Base-by-base conservation (phyloP, 2,888 invertebrate genomes). In the Unio delphinus region DNA sequence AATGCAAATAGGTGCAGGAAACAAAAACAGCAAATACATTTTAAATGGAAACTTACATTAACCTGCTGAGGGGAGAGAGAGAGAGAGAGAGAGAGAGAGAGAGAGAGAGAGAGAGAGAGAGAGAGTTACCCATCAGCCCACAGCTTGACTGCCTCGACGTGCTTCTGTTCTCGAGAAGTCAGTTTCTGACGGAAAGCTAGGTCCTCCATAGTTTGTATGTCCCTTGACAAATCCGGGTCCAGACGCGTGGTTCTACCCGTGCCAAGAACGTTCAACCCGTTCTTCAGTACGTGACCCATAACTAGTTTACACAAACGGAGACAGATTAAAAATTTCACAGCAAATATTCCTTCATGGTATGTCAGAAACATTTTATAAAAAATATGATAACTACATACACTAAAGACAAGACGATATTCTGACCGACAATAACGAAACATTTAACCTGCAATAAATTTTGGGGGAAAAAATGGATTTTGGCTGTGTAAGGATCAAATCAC, bases 241-340 rank as follows among this genome's bases (percentile, higher is more conserved):
- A 86, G 74, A 20, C 78, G 68, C 0, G 86, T 83, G 8, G 86
- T 86, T 15, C 83, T 80, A 7, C 89, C 90, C 7, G 91, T 91
- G 4, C 91, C 90, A 54, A 92, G 82, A n/a, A 91, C 79, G 28
- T 91, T 88, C 28, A 92, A 80, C 6, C 90, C 91, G 72, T 90
- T 86, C 56, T 84, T 77, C 28, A 92, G 79, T 57, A 90, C 89
- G 68, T 89, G 89, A 45, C 91, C 91, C 89, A 92, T 89, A 15
- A 91, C 91, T 91, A 79, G 56, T 45, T 45, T 45, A 11, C 11
- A 15, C 45, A 45, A 45, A 45, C 11, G 15, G 82, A 69, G 59
- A 30, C 18, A 56, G 28, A 45, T 45, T 45, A 11, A 4, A 11
- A 11, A 45, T 45, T 11, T 45, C 45, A 45, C 3, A 1, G 15